Percentiles rank a stretch among this genome's conserved stretches.
phyloP scores from a whole-genome alignment of 2,888 invertebrate species.

The Drosophila conformis region DNA sequence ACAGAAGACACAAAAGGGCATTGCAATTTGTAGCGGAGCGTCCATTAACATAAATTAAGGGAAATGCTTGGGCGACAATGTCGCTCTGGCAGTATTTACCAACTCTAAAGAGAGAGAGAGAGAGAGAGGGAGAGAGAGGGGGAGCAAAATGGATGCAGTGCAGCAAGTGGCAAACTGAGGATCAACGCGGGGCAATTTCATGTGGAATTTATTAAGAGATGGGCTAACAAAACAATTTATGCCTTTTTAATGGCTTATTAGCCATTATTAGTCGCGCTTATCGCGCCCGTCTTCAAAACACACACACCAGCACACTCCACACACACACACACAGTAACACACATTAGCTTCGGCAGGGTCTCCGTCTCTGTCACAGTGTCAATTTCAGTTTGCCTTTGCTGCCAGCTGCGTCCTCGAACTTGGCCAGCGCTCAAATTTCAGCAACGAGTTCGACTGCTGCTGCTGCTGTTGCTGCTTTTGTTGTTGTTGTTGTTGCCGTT shows the following conservation, averaged over 20 bases:
- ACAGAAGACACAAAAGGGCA: conserved; percentile 65
- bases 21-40: conserved; percentile 77
- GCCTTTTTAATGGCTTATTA: conserved; percentile 83
- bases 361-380: conserved; percentile 40
- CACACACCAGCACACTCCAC: conserved; percentile 31
- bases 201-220: conserved; percentile 81
- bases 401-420: conserved; percentile 61
- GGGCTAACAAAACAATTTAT: conserved; percentile 84
- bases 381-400: conserved; percentile 45
- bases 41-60: conserved; percentile 83
- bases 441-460: conserved; percentile 31
- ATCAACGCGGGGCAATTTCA: conserved; percentile 53
- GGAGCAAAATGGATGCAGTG: conserved; percentile 54
- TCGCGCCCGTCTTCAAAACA: conserved; percentile 70
- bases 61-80: conserved; percentile 57
- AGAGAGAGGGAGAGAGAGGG: background rate
- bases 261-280: conserved; percentile 83
- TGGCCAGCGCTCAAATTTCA: conserved; percentile 67
- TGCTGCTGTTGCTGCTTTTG: background rate
- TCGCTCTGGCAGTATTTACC: conserved; percentile 27
- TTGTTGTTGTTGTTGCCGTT: conserved; percentile 49
- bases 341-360: conserved; percentile 8
- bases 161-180: conserved; percentile 54
- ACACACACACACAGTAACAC: background rate
- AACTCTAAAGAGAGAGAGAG: background rate